A percentile compares a stretch with the other conserved stretches of the same genome.
phyloP scores from a whole-genome alignment of 1,140 invertebrate genomes.

The Chelonus insularis region DNA sequence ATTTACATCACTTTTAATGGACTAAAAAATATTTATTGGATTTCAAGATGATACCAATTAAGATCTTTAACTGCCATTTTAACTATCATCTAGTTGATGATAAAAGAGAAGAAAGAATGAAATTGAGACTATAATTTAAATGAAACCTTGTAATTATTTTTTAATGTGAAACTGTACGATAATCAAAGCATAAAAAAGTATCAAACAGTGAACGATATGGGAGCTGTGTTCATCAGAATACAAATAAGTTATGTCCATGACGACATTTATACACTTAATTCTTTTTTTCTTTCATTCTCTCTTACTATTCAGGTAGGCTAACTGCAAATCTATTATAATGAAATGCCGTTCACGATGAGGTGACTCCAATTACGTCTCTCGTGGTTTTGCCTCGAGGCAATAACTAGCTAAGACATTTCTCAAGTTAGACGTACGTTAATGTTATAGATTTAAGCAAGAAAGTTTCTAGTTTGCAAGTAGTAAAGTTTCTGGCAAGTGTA shows the following conservation, averaged over 20 bases:
- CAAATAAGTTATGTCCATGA: constrained; percentile 1
- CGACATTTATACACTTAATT: neutral
- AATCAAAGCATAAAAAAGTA: too few species aligned
- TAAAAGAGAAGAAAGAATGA: neutral
- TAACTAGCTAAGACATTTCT: neutral
- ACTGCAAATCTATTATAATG: constrained; percentile 9
- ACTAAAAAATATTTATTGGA: too few species aligned
- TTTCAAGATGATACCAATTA: too few species aligned
- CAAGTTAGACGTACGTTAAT: neutral
- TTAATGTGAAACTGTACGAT: too few species aligned
- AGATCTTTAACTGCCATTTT: too few species aligned
- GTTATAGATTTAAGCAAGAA: neutral
- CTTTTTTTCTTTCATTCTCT: neutral
- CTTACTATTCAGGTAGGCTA: neutral
- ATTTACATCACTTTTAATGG: too few species aligned
- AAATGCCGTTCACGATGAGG: neutral
- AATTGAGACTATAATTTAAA: neutral
- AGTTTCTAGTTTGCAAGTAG: too few species aligned
- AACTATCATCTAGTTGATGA: too few species aligned
- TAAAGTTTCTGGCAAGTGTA: too few species aligned
- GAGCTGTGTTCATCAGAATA: neutral
- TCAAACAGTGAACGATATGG: too few species aligned
- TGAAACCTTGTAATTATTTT: too few species aligned
- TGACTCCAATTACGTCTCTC: neutral
- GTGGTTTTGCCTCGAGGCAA: constrained; percentile 7